A percentile compares a stretch with the other conserved stretches of the same genome.
Evolutionary conservation across 2,113 vertebrate genomes (phyloP).

Genomic region (Lepisosteus osseus): DNA sequence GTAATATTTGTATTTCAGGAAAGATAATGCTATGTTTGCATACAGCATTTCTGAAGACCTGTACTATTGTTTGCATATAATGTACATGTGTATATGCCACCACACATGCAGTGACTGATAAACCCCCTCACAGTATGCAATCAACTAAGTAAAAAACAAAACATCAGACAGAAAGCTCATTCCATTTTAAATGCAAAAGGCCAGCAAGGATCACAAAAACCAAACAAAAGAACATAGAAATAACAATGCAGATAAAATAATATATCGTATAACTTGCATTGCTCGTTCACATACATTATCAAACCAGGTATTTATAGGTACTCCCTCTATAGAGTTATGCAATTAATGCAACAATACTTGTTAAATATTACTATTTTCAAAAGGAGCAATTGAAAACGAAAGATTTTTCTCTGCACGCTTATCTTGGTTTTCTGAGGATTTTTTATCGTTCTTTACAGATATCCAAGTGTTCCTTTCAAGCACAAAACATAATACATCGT

Average conservation of each 20-base stretch:
- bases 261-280: no score
- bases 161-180: no score
- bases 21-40: constrained; percentile 46
- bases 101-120: background rate
- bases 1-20: constrained; percentile 34
- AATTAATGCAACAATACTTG: constrained; percentile 47
- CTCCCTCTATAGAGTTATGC: constrained; percentile 23
- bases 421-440: constrained; percentile 54
- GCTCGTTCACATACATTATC: constrained; percentile 1
- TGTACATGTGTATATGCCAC: constrained; percentile 16
- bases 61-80: constrained; percentile 37
- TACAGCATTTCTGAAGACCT: constrained; percentile 29
- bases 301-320: background rate
- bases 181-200: no score
- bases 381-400: constrained; percentile 61
- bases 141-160: no score
- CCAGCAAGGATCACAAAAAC: no score
- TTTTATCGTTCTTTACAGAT: constrained; percentile 64
- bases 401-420: constrained; percentile 65
- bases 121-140: background rate
- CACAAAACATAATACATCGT: constrained; percentile 55
- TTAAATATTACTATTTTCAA: constrained; percentile 65
- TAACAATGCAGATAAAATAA: no score
- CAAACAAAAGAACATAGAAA: no score
- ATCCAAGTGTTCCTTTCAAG: constrained; percentile 66